A percentile compares a stretch with the other conserved stretches of the same genome.
Conservation (phyloP, 1,140 invertebrate species). For the Dufourea novaeangliae region DNA sequence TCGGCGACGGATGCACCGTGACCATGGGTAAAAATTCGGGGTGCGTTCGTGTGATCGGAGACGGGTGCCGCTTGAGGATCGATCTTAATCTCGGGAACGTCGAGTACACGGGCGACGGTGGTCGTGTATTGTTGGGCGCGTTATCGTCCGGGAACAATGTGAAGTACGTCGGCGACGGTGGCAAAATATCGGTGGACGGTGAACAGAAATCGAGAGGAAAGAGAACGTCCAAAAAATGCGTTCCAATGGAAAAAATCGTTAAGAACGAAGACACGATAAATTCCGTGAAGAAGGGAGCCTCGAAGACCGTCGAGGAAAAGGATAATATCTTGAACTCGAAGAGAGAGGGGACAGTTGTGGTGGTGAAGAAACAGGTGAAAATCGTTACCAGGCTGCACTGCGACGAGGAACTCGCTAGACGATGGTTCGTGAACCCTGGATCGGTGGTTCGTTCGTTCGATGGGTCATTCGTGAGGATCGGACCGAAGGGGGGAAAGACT, state of each 20-base stretch:
- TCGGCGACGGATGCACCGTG: constrained; percentile 72
- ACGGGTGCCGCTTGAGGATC: constrained; percentile 70
- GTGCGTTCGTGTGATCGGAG: constrained; percentile 68
- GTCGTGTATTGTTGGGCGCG: constrained; percentile 64
- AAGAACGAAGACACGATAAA: not conserved
- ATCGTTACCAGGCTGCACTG: constrained; percentile 40
- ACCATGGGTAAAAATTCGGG: constrained; percentile 66
- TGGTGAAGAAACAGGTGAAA: constrained; percentile 2
- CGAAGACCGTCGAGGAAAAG: not conserved
- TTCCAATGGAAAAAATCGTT: not conserved
- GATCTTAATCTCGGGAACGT: constrained; percentile 68
- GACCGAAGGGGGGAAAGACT: not conserved
- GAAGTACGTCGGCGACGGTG: constrained; percentile 70
- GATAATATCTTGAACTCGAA: constrained; percentile 4
- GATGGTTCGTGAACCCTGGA: constrained; percentile 12
- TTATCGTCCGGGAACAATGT: constrained; percentile 57
- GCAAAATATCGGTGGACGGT: constrained; percentile 50
- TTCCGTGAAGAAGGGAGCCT: not conserved
- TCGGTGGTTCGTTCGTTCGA: constrained; percentile 2
- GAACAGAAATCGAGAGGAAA: not conserved
- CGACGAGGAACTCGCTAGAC: constrained; percentile 25
- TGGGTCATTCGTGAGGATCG: not conserved
- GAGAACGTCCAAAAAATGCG: not conserved
- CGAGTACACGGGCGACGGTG: constrained; percentile 74
- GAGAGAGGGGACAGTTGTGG: not conserved